Percentiles rank a stretch among this genome's conserved stretches.
phyloP scores from a whole-genome alignment of 2,888 invertebrate species.

The Metellina segmentata region DNA sequence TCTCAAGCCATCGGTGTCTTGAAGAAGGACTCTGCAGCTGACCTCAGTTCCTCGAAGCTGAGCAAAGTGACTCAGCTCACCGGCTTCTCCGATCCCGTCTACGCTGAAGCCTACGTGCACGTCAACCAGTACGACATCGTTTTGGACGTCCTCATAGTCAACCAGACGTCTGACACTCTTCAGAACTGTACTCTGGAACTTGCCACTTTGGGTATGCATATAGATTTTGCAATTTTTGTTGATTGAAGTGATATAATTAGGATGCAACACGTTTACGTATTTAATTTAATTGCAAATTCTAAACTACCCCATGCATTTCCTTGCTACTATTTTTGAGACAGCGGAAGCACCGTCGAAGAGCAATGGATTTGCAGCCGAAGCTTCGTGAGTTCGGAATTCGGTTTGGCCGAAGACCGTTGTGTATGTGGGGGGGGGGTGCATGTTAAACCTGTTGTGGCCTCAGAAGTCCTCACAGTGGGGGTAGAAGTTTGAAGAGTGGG shows the following conservation, averaged over 20 bases:
- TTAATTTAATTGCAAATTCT: too few species aligned
- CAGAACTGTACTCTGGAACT: constrained; percentile 98
- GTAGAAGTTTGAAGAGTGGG: too few species aligned
- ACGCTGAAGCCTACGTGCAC: constrained; percentile 99
- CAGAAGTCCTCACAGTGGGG: too few species aligned
- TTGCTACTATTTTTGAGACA: too few species aligned
- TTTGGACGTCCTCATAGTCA: constrained; percentile 97
- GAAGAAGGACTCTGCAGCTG: constrained; percentile 81
- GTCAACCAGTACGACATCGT: constrained; percentile 99
- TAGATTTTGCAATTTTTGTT: not conserved
- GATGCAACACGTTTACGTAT: too few species aligned
- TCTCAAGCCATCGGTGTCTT: constrained; percentile 89
- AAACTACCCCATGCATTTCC: too few species aligned
- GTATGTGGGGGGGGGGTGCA: too few species aligned
- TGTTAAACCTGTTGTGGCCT: too few species aligned
- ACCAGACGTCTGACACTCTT: constrained; percentile 97
- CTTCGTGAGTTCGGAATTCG: too few species aligned
- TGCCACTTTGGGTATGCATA: constrained; percentile 88
- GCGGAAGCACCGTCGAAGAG: too few species aligned
- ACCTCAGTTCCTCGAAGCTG: constrained; percentile 83
- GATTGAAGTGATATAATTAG: not conserved
- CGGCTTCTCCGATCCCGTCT: constrained; percentile 99
- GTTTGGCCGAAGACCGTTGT: too few species aligned
- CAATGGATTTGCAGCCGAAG: too few species aligned
- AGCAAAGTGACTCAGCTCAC: constrained; percentile 94